Conservation (phyloP, 2,888 invertebrate genomes). For the Megalurothrips usitatus region DNA sequence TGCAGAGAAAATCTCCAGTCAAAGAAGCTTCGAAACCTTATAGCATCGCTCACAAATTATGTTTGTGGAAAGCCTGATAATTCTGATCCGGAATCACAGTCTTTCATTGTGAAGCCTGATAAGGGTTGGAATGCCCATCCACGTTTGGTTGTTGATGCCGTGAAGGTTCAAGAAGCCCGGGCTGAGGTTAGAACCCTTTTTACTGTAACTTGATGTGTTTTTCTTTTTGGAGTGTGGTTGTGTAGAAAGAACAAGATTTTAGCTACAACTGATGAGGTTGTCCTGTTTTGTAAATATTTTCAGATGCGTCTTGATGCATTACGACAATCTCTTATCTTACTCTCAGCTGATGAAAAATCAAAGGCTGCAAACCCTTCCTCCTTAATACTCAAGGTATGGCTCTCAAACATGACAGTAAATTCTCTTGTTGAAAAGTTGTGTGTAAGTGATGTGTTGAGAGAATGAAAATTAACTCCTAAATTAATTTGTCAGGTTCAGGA, state of each 20-base stretch:
- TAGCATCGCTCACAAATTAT: not conserved
- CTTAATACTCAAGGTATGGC: not conserved
- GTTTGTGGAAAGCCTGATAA: not conserved
- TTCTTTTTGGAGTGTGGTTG: not conserved
- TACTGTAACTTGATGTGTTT: not conserved
- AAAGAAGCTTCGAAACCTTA: not conserved
- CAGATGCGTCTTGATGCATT: slow-evolving; percentile 47
- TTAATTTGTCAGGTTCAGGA: slow-evolving; percentile 44
- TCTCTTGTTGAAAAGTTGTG: not conserved
- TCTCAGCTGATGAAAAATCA: slow-evolving; percentile 38
- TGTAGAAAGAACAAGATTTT: not conserved
- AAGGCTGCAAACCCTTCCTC: not conserved
- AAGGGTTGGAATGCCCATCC: not conserved
- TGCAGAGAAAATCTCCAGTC: not conserved
- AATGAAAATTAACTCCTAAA: no score
- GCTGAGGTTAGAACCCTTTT: slow-evolving; percentile 35
- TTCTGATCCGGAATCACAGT: not conserved
- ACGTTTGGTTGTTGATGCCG: not conserved
- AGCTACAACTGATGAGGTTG: not conserved
- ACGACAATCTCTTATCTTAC: slow-evolving; percentile 46
- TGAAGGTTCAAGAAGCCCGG: slow-evolving; percentile 30
- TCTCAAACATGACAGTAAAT: no score
- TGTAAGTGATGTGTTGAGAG: no score
- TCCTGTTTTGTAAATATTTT: slow-evolving; percentile 13
- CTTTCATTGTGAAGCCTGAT: not conserved